These are phyloP conservation scores for Sphecodes monilicornis DNA, from an alignment of 2,888 invertebrate species.

Conservation along the genomic window DNA sequence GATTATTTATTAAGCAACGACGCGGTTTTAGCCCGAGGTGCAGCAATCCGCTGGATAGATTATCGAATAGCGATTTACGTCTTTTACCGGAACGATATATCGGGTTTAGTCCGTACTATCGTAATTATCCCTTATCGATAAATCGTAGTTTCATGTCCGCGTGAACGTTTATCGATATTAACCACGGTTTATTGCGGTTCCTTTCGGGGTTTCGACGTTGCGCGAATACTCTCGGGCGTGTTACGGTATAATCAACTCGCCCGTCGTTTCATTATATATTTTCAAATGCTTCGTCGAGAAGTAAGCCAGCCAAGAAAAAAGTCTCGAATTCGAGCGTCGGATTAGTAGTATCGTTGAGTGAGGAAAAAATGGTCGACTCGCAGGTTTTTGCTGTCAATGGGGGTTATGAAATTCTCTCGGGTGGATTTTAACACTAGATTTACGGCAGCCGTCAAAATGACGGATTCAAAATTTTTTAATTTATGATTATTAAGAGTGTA, in stretches of 20 bases:
- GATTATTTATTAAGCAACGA: neutral
- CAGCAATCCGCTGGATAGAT: slow-evolving; percentile 13
- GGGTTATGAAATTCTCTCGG: neutral
- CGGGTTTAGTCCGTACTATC: neutral
- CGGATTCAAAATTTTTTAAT: too few relatives aligned
- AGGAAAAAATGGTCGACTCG: neutral
- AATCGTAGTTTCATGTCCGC: slow-evolving; percentile 5
- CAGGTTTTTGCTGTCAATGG: neutral
- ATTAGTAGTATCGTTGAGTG: neutral
- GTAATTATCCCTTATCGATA: slow-evolving; percentile 7
- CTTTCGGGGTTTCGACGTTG: neutral
- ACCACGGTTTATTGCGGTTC: neutral
- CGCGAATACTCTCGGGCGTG: neutral
- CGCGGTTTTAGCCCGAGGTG: neutral
- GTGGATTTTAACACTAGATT: too few relatives aligned
- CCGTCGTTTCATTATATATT: neutral
- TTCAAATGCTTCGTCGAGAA: neutral
- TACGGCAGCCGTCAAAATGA: too few relatives aligned
- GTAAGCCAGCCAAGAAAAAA: neutral
- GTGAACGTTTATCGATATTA: slow-evolving; percentile 38
- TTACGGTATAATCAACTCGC: neutral
- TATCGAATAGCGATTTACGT: slow-evolving; percentile 19
- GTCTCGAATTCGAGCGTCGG: neutral
- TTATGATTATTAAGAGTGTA: too few relatives aligned
- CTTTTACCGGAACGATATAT: too few relatives aligned